A percentile compares a stretch with the other conserved stretches of the same genome.
Evolutionary conservation across 2,888 invertebrate genomes (phyloP).

Genomic region (Ichneumoninae sp.): DNA sequence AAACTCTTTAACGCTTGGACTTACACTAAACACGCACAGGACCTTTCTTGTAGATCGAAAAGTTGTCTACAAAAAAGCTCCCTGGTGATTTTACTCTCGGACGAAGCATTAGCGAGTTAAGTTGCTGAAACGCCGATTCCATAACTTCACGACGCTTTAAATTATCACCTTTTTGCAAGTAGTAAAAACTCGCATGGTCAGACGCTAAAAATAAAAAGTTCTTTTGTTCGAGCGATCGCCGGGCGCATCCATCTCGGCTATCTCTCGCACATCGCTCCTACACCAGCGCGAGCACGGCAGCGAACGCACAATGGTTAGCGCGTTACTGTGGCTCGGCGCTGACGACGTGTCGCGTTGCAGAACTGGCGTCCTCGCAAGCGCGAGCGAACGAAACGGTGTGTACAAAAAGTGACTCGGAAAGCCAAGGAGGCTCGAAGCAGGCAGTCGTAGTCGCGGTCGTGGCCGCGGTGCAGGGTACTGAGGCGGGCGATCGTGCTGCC

Average conservation of each 20-base stretch:
- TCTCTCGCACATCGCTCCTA: neutral
- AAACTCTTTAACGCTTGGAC: neutral
- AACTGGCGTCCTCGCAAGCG: conserved; percentile 9
- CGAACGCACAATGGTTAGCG: conserved; percentile 19
- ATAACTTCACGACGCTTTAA: neutral
- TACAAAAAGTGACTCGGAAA: conserved; percentile 32
- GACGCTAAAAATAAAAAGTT: neutral
- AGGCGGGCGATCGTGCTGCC: conserved; percentile 64
- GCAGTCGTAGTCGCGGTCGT: neutral
- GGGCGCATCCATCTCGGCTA: neutral
- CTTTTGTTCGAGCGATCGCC: conserved; percentile 5
- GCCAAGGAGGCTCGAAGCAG: conserved; percentile 37
- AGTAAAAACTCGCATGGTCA: neutral
- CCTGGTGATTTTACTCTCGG: neutral
- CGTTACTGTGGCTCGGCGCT: conserved; percentile 23
- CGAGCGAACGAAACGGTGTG: conserved; percentile 10
- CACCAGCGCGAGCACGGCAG: neutral
- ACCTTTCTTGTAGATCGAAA: neutral
- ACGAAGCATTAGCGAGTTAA: neutral
- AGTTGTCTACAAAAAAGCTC: neutral
- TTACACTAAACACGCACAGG: neutral
- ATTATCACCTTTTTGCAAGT: neutral
- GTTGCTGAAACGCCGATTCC: neutral
- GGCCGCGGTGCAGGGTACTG: conserved; percentile 52
- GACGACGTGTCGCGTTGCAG: conserved; percentile 1